A percentile compares a stretch with the other conserved stretches of the same genome.
These are phyloP conservation scores for Stenotaenia linearis DNA, from an alignment of 2,888 invertebrate species.

Conservation along the genomic window DNA sequence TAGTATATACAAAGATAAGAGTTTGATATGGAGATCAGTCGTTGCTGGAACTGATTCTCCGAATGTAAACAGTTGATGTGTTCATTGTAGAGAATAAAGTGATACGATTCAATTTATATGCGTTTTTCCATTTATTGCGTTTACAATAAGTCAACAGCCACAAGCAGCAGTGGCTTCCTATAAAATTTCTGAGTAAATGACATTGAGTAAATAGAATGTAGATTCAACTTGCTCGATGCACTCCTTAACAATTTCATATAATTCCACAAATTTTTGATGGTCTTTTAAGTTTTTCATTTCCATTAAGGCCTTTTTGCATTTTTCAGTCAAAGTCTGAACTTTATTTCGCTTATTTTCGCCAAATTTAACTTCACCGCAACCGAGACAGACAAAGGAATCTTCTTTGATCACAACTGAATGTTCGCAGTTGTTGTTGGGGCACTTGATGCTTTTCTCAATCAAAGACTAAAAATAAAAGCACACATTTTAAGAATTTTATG, in stretches of 20 bases:
- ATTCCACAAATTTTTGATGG: background rate
- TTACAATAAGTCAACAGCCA: no score
- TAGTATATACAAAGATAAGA: no score
- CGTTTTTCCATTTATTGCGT: no score
- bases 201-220: background rate
- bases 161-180: background rate
- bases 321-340: background rate
- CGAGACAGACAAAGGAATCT: background rate
- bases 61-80: no score
- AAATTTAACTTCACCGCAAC: background rate
- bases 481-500: conserved; percentile 42
- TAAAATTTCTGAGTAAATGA: background rate
- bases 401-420: background rate
- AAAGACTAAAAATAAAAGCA: conserved; percentile 59
- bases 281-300: background rate
- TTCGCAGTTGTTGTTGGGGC: background rate
- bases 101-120: no score
- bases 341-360: background rate
- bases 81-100: no score
- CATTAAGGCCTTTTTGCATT: background rate
- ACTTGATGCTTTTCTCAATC: conserved; percentile 72
- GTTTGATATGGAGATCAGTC: no score
- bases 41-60: no score
- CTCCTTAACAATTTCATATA: background rate
- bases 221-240: background rate